These are phyloP conservation scores for Drosophila lutescens DNA, from an alignment of 2,888 invertebrate genomes.

Conservation along the genomic window DNA sequence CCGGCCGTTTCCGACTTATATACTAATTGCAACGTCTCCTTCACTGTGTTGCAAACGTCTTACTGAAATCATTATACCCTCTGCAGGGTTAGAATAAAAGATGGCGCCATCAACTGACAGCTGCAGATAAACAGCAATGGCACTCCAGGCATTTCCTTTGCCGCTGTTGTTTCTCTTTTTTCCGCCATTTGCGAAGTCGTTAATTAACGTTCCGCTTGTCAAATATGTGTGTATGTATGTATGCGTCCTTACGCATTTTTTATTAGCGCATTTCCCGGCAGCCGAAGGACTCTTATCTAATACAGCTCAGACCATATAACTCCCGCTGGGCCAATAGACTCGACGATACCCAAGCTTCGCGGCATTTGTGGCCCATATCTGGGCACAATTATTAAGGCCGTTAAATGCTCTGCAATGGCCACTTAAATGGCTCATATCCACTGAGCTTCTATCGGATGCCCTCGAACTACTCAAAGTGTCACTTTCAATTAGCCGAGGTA, in stretches of 20 bases:
- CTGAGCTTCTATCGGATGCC: neutral
- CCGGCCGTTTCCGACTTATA: no score
- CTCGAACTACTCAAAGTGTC: neutral
- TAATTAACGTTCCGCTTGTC: constrained; percentile 69
- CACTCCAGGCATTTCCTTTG: constrained; percentile 24
- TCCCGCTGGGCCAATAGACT: constrained; percentile 58
- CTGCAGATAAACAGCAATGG: constrained; percentile 59
- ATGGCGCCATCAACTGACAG: constrained; percentile 59
- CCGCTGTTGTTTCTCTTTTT: constrained; percentile 32
- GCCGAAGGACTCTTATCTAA: constrained; percentile 16
- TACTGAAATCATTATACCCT: no score
- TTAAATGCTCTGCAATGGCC: constrained; percentile 40
- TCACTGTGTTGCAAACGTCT: no score
- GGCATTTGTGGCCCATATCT: constrained; percentile 21
- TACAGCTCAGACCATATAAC: constrained; percentile 13
- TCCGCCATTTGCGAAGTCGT: constrained; percentile 45
- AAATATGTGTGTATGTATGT: constrained; percentile 33
- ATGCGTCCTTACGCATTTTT: constrained; percentile 40
- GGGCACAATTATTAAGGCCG: constrained; percentile 28
- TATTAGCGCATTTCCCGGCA: constrained; percentile 44
- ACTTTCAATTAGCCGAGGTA: constrained; percentile 32
- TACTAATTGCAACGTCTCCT: no score
- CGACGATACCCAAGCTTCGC: constrained; percentile 36
- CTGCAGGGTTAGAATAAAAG: no score
- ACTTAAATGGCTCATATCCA: constrained; percentile 6